phyloP scores from a whole-genome alignment of 2,113 vertebrate species.

The Bos javanicus region DNA sequence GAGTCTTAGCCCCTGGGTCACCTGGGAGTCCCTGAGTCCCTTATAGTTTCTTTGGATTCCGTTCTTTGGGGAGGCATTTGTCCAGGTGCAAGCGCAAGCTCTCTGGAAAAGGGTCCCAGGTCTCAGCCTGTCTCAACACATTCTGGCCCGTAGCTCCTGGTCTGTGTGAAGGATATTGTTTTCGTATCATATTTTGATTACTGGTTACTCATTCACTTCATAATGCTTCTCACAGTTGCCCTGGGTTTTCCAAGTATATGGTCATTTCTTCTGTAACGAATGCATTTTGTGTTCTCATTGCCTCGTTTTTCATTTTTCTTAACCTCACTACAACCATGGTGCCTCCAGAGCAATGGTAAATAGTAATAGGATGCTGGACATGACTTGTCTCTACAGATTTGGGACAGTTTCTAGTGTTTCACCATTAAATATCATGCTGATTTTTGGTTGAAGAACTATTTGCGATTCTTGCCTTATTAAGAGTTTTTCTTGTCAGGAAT shows the following conservation, averaged over 20 bases:
- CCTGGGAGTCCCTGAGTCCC: background rate
- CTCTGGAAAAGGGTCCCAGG: background rate
- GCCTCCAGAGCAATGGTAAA: background rate
- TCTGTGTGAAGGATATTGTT: background rate
- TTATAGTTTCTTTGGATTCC: background rate
- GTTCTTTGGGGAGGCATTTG: background rate
- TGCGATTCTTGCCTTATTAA: background rate
- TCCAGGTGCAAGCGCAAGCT: background rate
- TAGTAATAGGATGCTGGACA: background rate
- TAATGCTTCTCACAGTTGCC: background rate
- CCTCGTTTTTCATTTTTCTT: background rate
- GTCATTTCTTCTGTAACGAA: background rate
- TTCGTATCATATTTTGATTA: background rate
- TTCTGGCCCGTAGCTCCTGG: background rate
- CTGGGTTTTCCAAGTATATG: background rate
- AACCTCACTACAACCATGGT: background rate
- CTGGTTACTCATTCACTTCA: accelerated
- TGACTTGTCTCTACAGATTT: background rate
- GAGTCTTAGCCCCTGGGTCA: background rate
- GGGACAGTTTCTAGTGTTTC: background rate
- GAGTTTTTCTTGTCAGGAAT: background rate
- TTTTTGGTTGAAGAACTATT: background rate
- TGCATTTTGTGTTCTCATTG: background rate
- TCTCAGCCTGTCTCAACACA: background rate
- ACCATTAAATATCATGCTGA: background rate